Percentiles rank a stretch among this genome's conserved stretches.
Conservation (phyloP, 2,888 invertebrate species). For the Dioctria linearis region DNA sequence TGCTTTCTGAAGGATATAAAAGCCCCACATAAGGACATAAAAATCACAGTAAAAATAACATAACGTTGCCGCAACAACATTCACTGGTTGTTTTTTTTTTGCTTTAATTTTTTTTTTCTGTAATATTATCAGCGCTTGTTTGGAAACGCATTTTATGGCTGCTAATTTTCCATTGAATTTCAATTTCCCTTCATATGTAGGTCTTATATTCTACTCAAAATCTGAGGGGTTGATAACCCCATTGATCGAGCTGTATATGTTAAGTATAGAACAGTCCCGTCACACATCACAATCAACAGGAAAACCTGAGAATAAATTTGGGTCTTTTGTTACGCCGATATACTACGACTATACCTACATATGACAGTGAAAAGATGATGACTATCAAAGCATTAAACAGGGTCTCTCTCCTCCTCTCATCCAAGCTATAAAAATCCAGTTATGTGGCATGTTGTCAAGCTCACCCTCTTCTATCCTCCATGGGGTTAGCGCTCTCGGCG, state of each 20-base stretch:
- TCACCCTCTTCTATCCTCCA: not conserved
- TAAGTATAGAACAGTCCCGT: conserved; percentile 13
- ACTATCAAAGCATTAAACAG: conserved; percentile 34
- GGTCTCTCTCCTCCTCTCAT: not conserved
- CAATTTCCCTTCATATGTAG: not conserved
- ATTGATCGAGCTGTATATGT: not conserved
- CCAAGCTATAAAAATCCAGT: conserved; percentile 46
- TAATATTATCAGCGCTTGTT: not conserved
- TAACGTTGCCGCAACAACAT: too few species aligned
- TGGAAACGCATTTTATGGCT: conserved; percentile 2
- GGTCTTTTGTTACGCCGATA: conserved; percentile 33
- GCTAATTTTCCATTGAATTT: conserved; percentile 17
- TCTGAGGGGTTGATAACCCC: conserved; percentile 29
- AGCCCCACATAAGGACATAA: too few species aligned
- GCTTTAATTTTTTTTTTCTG: too few species aligned
- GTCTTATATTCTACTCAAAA: not conserved
- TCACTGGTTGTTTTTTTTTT: too few species aligned
- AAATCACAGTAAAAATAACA: too few species aligned
- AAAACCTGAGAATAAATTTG: conserved; percentile 28
- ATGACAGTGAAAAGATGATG: conserved; percentile 46
- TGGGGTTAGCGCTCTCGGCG: not conserved
- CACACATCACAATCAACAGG: conserved; percentile 11
- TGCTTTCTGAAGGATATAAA: too few species aligned
- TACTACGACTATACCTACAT: too few species aligned
- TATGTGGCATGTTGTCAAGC: conserved; percentile 46